phyloP scores from a whole-genome alignment of 2,113 vertebrate species.

The Quiscalus mexicanus region DNA sequence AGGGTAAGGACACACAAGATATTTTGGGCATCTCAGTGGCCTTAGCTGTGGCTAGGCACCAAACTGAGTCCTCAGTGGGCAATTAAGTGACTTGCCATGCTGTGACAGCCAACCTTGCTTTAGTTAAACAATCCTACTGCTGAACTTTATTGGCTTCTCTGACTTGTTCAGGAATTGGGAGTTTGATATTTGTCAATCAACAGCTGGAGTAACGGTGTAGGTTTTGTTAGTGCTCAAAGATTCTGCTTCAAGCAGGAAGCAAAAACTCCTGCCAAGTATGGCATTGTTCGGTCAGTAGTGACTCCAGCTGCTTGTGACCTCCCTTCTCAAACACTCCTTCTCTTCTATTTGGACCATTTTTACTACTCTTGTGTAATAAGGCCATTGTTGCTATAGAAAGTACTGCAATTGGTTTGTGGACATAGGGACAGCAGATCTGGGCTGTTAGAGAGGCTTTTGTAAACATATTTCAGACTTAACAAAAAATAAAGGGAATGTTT shows the following conservation, averaged over 20 bases:
- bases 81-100: neutral
- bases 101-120: neutral
- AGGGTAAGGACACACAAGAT: neutral
- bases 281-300: neutral
- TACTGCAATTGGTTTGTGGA: neutral
- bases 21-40: neutral
- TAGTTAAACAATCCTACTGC: neutral
- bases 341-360: neutral
- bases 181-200: neutral
- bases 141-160: neutral
- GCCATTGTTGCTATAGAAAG: neutral
- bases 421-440: neutral
- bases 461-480: neutral
- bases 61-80: neutral
- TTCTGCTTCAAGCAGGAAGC: neutral
- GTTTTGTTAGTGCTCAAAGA: neutral
- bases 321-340: neutral
- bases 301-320: neutral
- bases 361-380: neutral
- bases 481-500: neutral
- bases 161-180: neutral
- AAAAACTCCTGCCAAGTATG: neutral
- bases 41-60: neutral
- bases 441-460: neutral
- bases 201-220: accelerated